These are phyloP conservation scores for Drosophila prolongata DNA, from an alignment of 2,888 invertebrate species.

Conservation along the genomic window DNA sequence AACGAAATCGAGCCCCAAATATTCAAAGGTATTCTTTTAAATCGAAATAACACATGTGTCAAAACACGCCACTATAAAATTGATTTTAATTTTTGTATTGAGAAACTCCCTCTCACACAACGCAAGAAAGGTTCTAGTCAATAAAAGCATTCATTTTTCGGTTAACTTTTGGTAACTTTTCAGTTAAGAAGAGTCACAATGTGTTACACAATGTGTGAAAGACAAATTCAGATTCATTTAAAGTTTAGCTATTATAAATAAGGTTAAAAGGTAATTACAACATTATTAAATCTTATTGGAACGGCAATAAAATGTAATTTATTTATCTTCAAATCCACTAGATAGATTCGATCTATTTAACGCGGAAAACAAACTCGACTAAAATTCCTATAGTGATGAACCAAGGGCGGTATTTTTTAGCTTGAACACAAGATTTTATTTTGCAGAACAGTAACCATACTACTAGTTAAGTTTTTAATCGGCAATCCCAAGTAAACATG, in stretches of 20 bases:
- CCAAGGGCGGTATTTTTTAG: too few relatives aligned
- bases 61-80: slow-evolving; percentile 4
- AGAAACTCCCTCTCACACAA: not conserved
- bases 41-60: slow-evolving; percentile 36
- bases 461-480: slow-evolving; percentile 28
- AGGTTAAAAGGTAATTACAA: too few relatives aligned
- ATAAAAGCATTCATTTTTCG: slow-evolving; percentile 10
- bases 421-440: slow-evolving; percentile 27
- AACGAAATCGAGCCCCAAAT: slow-evolving; percentile 3
- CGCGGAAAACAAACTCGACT: too few relatives aligned
- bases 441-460: slow-evolving; percentile 21
- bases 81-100: slow-evolving; percentile 6
- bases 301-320: too few relatives aligned
- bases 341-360: too few relatives aligned
- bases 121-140: not conserved
- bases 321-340: too few relatives aligned
- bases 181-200: slow-evolving; percentile 11
- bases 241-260: too few relatives aligned
- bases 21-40: slow-evolving; percentile 11
- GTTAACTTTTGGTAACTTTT: slow-evolving; percentile 20
- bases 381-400: too few relatives aligned
- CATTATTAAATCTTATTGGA: too few relatives aligned
- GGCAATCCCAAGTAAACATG: slow-evolving; percentile 62
- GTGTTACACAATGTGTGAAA: too few relatives aligned
- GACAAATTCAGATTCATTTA: too few relatives aligned